Base-by-base conservation (phyloP, 1,140 invertebrate species). In the Agraylea sexmaculata region DNA sequence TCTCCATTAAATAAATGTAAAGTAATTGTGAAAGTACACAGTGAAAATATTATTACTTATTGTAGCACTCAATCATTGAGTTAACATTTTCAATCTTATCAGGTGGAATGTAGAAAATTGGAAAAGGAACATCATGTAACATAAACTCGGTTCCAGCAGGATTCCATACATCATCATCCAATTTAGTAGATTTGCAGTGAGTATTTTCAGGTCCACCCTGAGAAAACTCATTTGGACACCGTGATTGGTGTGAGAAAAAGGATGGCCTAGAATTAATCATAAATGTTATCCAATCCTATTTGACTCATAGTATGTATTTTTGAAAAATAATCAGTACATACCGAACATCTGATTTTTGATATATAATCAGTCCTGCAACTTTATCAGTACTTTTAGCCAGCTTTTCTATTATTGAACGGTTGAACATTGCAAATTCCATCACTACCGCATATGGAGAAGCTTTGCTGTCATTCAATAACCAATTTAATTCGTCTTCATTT, bases 161-260 rank as follows among this genome's bases (percentile, higher is more conserved):
- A 68, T 94, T 94, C 90, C 90, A 94, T 3, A 68, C 66, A 38
- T 59, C 55, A 1, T 51, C 51, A 20, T 46, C 42, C 18, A 49
- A 47, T 10, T 20, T 52, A 33, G 42, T 51, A 37, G 51, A 56
- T 27, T 40, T 59, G 30, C 47, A 70, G 48, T 47, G 69, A 73
- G 40, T 71, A 81, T 6, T 53, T 2, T 49, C 42, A 0, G 40
- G 55, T 46, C 54, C 62, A 60, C 49, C 59, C 52, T 44, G 62
- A 36, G 75, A 83, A 48, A 72, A 74, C 60, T 77, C 69, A 69
- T 93, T 93, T 1, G 90, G 90, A 65, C 90, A 94, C 12, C 64
- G 70, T 13, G 77, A 71, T 45, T 92, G 89, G 29, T 82, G 77
- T n/a, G 82, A 71, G 40, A 76, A 76, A 17, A 57, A 47, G 11